These are phyloP conservation scores for Phoeniculus purpureus DNA, from an alignment of 2,797 vertebrate genomes.

Conservation along the genomic window DNA sequence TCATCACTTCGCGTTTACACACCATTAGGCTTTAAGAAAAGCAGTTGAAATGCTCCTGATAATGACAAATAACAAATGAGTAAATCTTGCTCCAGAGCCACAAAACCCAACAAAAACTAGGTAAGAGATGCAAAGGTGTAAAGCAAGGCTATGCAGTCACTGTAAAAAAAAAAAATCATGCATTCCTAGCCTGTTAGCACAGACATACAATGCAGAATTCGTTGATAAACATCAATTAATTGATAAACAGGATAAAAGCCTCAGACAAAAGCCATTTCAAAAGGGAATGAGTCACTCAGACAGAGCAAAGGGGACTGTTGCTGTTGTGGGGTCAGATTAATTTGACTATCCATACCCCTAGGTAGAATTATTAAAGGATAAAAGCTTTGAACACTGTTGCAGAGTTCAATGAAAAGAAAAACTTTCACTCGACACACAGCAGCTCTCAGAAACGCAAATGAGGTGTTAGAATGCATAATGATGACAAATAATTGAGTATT, in stretches of 20 bases:
- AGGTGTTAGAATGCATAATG: conserved; percentile 14
- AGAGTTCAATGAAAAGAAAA: conserved; percentile 36
- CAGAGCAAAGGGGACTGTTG: neutral
- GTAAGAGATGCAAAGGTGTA: neutral
- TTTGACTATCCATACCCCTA: neutral
- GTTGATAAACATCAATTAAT: conserved; percentile 20
- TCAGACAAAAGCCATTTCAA: conserved; percentile 8
- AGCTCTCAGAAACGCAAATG: conserved; percentile 25
- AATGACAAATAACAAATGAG: conserved; percentile 50
- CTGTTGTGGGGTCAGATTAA: neutral
- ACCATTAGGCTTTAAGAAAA: conserved; percentile 42
- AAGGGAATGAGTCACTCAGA: neutral
- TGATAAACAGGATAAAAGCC: neutral
- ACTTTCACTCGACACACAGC: neutral
- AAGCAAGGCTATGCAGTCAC: neutral
- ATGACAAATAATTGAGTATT: neutral
- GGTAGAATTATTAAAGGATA: neutral
- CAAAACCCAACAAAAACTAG: neutral
- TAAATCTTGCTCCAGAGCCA: conserved; percentile 28
- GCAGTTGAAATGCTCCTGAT: conserved; percentile 50
- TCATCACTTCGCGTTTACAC: neutral
- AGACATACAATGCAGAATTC: neutral
- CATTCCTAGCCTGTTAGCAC: neutral
- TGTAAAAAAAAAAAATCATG: neutral
- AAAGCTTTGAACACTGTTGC: neutral